Conservation (phyloP, 2,113 vertebrate species). For the Brachyhypopomus occidentalis region DNA sequence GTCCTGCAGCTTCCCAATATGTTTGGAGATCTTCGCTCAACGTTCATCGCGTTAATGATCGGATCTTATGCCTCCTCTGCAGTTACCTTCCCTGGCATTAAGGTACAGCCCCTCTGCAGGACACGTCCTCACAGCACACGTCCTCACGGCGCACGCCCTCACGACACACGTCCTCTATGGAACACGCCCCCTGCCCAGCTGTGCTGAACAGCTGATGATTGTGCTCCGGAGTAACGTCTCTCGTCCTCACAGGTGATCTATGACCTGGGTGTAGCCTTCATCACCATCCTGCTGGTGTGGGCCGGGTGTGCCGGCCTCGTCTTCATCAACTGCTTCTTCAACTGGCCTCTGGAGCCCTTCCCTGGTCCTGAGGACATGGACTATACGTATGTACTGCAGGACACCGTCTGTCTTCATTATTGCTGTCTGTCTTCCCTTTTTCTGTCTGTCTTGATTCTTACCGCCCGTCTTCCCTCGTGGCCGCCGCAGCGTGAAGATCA, state of each 20-base stretch:
- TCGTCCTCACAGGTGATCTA: slow-evolving; percentile 86
- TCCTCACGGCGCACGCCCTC: too few relatives aligned
- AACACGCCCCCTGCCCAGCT: too few relatives aligned
- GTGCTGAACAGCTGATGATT: too few relatives aligned
- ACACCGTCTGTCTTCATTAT: not conserved
- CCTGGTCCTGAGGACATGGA: slow-evolving; percentile 98
- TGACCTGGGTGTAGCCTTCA: slow-evolving; percentile 87
- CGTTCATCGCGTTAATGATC: slow-evolving; percentile 97
- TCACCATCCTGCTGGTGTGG: slow-evolving; percentile 91
- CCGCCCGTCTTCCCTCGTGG: not conserved
- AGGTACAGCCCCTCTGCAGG: slow-evolving; percentile 75
- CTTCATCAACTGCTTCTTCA: slow-evolving; percentile 97
- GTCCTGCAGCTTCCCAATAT: slow-evolving; percentile 88
- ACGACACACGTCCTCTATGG: too few relatives aligned
- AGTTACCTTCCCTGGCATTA: slow-evolving; percentile 96
- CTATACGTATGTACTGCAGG: slow-evolving; percentile 82
- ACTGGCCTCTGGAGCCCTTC: slow-evolving; percentile 97
- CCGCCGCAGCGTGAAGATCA: slow-evolving; percentile 90
- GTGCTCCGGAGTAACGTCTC: slow-evolving; percentile 59
- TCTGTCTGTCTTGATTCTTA: not conserved
- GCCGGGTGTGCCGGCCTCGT: slow-evolving; percentile 90
- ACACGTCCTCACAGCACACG: too few relatives aligned
- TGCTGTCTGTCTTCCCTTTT: not conserved
- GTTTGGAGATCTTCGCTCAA: slow-evolving; percentile 97
- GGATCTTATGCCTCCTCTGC: slow-evolving; percentile 98